A percentile compares a stretch with the other conserved stretches of the same genome.
Evolutionary conservation across 1,140 invertebrate species (phyloP).

Genomic region (Caenorhabditis elegans): WBcel235 BX284606.5:16962501-16963000

Average conservation of each 20-base stretch:
- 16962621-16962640: too few species aligned
- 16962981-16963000: neutral
- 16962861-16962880: neutral
- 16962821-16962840: slow-evolving; percentile 32
- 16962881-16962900: neutral
- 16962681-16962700: too few species aligned
- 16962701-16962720: too few species aligned
- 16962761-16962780: too few species aligned
- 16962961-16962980: neutral
- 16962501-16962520: neutral
- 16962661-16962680: too few species aligned
- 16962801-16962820: slow-evolving; percentile 6
- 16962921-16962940: neutral
- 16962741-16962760: too few species aligned
- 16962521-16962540: neutral
- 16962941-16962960: neutral
- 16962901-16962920: slow-evolving; percentile 17
- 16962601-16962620: too few species aligned
- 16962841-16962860: neutral
- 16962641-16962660: too few species aligned
- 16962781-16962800: neutral
- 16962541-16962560: slow-evolving; percentile 2
- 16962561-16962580: too few species aligned
- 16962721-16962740: too few species aligned
- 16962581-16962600: too few species aligned